Conservation (phyloP, 2,888 invertebrate species). For the Diplazon laetatorius region DNA sequence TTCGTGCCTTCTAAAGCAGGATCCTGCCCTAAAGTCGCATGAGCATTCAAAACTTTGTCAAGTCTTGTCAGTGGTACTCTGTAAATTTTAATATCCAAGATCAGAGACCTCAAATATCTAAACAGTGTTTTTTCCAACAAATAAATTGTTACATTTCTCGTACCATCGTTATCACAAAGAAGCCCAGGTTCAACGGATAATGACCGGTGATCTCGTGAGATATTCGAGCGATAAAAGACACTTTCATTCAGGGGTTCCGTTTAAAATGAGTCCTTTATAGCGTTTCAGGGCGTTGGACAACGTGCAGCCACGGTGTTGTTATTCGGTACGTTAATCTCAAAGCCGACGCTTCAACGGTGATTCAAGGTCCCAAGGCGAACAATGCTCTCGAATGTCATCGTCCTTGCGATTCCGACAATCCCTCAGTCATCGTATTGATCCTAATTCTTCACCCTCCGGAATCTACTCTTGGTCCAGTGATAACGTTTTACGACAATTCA, state of each 20-base stretch:
- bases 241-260: slow-evolving; percentile 12
- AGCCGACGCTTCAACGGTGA: slow-evolving; percentile 30
- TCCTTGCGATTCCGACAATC: slow-evolving; percentile 59
- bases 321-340: slow-evolving; percentile 73
- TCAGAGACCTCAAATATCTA: neutral
- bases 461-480: neutral
- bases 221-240: slow-evolving; percentile 43
- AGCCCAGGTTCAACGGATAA: slow-evolving; percentile 31
- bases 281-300: slow-evolving; percentile 22
- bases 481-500: neutral
- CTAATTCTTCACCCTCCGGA: slow-evolving; percentile 26
- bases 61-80: neutral
- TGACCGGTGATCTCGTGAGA: slow-evolving; percentile 28
- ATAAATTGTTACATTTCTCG: slow-evolving; percentile 2
- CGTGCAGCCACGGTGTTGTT: slow-evolving; percentile 64
- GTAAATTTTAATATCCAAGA: neutral
- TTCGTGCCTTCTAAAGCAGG: too few species aligned
- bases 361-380: slow-evolving; percentile 14
- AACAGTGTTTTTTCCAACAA: slow-evolving; percentile 6
- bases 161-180: slow-evolving; percentile 15
- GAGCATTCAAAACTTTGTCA: neutral
- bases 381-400: slow-evolving; percentile 51
- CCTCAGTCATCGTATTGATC: slow-evolving; percentile 39
- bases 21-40: too few species aligned
- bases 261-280: slow-evolving; percentile 31